Evolutionary conservation across 2,888 invertebrate species (phyloP), one percentile per base, ranked within the genome.

Genomic region (Heliconius charithonia): DNA sequence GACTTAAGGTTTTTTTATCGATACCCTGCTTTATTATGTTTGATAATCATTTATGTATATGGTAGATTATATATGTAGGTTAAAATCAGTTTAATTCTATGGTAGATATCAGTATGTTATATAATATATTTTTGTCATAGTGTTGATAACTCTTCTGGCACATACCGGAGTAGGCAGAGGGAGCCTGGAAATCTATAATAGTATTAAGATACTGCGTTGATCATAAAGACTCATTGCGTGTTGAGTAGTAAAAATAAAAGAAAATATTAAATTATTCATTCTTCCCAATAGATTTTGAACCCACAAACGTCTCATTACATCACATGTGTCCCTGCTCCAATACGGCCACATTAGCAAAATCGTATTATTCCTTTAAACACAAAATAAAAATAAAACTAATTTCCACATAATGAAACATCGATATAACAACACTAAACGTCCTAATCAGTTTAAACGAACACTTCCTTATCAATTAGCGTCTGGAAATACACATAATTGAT

Each of bases 401-500:
- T n/a, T 67, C 3, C 4, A 67, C 19, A 25, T 41, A 9, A 41
- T 32, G 4, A 59, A 59, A n/a, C 59, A 59, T 72, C 72, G 72
- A 72, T 72, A 59, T 32, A 72, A 72, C 74, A 71, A 32, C 29
- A 59, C 51, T 32, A 25, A 62, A 72, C 65, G 72, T 75, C 65
- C 51, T 56, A 69, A 59, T 59, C 83, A 81, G 81, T 80, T 72
- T 72, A 72, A 85, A 84, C 83, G 82, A 75, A 84, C 85, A 87
- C 88, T 86, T 88, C 90, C 87, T 88, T 88, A 89, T 88, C 87
- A 90, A 90, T 91, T 90, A 86, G 85, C 86, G 62, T 75, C 29
- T 74, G 76, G 59, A 80, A 85, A 85, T 83, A 85, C 81, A 80
- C n/a, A 65, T 67, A 71, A 51, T 71, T 71, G 25, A 71, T 56